Conservation (phyloP, 1,140 invertebrate species). For the Drosophila persimilis region DNA sequence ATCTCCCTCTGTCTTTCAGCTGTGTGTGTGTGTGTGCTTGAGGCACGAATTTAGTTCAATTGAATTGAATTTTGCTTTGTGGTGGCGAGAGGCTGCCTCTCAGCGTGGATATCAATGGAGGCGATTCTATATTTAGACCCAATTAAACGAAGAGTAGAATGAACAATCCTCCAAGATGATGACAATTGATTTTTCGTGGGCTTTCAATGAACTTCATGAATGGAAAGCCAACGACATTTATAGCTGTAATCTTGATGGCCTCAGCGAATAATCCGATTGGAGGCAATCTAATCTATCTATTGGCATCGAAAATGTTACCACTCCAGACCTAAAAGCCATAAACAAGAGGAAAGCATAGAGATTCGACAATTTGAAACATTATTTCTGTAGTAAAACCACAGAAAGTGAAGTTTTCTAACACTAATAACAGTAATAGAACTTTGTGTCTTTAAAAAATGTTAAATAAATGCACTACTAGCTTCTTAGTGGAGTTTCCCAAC, state of each 20-base stretch:
- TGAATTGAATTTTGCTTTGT: slow-evolving; percentile 54
- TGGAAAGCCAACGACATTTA: slow-evolving; percentile 24
- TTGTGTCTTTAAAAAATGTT: too few species aligned
- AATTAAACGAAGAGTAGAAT: slow-evolving; percentile 57
- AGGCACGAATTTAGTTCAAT: slow-evolving; percentile 76
- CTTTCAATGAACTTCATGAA: slow-evolving; percentile 31
- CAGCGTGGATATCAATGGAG: slow-evolving; percentile 45
- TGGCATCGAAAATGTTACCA: not conserved
- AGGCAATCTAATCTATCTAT: slow-evolving; percentile 30
- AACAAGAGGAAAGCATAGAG: too few species aligned
- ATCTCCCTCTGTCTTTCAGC: slow-evolving; percentile 7
- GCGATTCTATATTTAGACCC: slow-evolving; percentile 72
- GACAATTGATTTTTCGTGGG: slow-evolving; percentile 58
- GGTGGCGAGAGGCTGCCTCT: slow-evolving; percentile 21
- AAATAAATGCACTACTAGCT: too few species aligned
- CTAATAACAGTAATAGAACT: too few species aligned
- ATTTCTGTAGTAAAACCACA: too few species aligned
- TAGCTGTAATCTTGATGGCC: slow-evolving; percentile 1
- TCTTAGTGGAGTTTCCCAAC: too few species aligned
- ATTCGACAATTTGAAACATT: too few species aligned
- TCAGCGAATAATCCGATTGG: slow-evolving; percentile 15
- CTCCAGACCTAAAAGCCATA: slow-evolving; percentile 14
- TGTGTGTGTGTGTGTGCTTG: slow-evolving; percentile 17
- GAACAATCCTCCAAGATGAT: slow-evolving; percentile 8
- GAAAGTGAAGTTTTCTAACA: too few species aligned